Conservation (phyloP, 1,140 invertebrate genomes). For the Eueides isabella region DNA sequence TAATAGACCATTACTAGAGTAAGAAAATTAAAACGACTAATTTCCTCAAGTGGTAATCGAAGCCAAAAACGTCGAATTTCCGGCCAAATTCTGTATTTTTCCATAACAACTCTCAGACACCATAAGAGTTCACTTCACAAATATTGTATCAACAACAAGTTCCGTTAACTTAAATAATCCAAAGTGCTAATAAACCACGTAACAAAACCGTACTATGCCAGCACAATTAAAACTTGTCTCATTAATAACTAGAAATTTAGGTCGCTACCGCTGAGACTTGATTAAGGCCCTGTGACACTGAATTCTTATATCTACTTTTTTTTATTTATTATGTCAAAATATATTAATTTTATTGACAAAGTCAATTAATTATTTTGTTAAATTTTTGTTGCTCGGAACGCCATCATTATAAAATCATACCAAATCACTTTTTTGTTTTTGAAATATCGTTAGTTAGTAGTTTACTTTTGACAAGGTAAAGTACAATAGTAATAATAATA, state of each 20-base stretch:
- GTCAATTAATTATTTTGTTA: too few species aligned
- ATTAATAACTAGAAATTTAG: slow-evolving; percentile 58
- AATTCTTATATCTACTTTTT: slow-evolving; percentile 3
- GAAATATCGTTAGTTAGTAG: too few species aligned
- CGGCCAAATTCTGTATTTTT: not conserved
- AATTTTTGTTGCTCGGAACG: too few species aligned
- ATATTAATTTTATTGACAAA: not conserved
- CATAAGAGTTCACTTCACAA: not conserved
- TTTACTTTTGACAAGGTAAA: too few species aligned
- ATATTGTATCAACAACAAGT: slow-evolving; percentile 8
- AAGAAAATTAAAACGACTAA: too few species aligned
- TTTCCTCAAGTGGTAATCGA: not conserved
- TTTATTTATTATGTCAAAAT: not conserved
- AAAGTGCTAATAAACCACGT: slow-evolving; percentile 38
- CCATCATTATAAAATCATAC: too few species aligned
- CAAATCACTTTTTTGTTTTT: too few species aligned
- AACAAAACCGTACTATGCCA: slow-evolving; percentile 37
- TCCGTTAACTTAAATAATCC: slow-evolving; percentile 29
- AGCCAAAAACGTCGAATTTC: not conserved
- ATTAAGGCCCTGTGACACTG: slow-evolving; percentile 35
- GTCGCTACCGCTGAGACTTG: slow-evolving; percentile 44
- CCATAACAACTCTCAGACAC: not conserved
- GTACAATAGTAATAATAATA: too few species aligned
- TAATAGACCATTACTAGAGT: too few species aligned
- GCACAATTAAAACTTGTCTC: slow-evolving; percentile 63